Percentiles rank a stretch among this genome's conserved stretches.
These are phyloP conservation scores for Myopa tessellatipennis DNA, from an alignment of 2,888 invertebrate species.

Conservation along the genomic window DNA sequence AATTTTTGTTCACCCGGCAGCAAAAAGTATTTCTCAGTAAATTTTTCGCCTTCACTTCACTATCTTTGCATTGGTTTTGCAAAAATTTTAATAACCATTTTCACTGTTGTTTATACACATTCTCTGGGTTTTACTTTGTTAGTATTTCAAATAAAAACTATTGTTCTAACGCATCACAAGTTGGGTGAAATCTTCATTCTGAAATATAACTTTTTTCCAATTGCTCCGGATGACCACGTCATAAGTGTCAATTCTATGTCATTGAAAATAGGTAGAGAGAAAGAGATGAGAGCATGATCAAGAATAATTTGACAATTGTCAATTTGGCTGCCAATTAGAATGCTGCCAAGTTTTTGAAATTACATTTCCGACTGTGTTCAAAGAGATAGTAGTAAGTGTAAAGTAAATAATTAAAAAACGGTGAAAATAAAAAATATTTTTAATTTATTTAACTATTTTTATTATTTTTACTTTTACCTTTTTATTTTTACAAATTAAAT, in stretches of 20 bases:
- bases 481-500: too few species aligned
- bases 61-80: neutral
- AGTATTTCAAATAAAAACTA: conserved; percentile 14
- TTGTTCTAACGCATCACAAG: conserved; percentile 1
- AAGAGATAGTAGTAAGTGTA: too few species aligned
- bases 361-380: neutral
- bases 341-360: neutral
- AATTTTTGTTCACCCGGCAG: conserved; percentile 13
- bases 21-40: neutral
- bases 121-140: neutral
- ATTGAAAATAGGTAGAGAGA: neutral
- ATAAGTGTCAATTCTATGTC: conserved; percentile 27
- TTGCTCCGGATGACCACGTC: conserved; percentile 33
- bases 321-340: neutral
- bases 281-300: neutral
- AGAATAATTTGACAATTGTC: neutral
- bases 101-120: neutral
- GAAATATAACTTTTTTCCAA: conserved; percentile 13
- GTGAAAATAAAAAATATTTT: too few species aligned
- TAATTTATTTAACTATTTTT: too few species aligned
- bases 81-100: conserved; percentile 3
- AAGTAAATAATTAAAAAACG: too few species aligned
- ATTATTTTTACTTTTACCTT: too few species aligned
- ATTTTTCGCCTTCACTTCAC: neutral
- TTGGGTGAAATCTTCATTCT: conserved; percentile 27